Percentiles rank a stretch among this genome's conserved stretches.
These are phyloP conservation scores for Melitaea athalia DNA, from an alignment of 2,888 invertebrate species.

Conservation along the genomic window DNA sequence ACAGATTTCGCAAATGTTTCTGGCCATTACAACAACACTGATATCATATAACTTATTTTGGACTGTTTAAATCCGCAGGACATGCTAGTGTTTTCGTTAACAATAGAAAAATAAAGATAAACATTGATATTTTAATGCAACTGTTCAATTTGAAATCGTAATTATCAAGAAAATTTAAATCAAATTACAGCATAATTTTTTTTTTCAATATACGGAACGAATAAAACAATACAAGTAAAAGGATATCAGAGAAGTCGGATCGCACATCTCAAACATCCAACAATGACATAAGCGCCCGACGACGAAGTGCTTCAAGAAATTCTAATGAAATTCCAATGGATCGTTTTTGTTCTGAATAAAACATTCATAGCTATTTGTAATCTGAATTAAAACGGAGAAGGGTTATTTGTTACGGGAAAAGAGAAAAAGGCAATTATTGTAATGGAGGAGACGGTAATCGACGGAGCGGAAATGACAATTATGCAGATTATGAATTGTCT, in stretches of 20 bases:
- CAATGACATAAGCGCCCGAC: slow-evolving; percentile 16
- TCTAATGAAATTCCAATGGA: slow-evolving; percentile 32
- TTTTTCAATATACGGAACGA: not conserved
- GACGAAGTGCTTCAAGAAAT: slow-evolving; percentile 28
- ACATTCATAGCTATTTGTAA: slow-evolving; percentile 57
- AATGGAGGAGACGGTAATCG: slow-evolving; percentile 50
- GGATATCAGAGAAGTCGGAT: not conserved
- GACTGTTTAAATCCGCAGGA: too few species aligned
- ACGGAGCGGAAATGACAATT: slow-evolving; percentile 46
- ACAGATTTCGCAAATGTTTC: too few species aligned
- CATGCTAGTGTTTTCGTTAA: too few species aligned
- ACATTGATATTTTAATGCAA: too few species aligned
- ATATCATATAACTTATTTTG: not conserved
- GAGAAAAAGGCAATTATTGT: slow-evolving; percentile 64
- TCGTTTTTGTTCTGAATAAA: slow-evolving; percentile 41
- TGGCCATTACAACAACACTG: not conserved
- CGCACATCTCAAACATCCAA: slow-evolving; percentile 3
- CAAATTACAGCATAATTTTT: too few species aligned
- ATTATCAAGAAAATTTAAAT: too few species aligned
- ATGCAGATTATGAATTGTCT: slow-evolving; percentile 42
- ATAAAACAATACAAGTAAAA: not conserved
- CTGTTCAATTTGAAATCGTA: too few species aligned
- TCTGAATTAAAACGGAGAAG: slow-evolving; percentile 59
- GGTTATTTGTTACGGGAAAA: slow-evolving; percentile 44
- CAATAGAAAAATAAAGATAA: too few species aligned